A percentile compares a stretch with the other conserved stretches of the same genome.
Conservation (phyloP, 1,140 invertebrate genomes). For the Apocrypta bakeri region DNA sequence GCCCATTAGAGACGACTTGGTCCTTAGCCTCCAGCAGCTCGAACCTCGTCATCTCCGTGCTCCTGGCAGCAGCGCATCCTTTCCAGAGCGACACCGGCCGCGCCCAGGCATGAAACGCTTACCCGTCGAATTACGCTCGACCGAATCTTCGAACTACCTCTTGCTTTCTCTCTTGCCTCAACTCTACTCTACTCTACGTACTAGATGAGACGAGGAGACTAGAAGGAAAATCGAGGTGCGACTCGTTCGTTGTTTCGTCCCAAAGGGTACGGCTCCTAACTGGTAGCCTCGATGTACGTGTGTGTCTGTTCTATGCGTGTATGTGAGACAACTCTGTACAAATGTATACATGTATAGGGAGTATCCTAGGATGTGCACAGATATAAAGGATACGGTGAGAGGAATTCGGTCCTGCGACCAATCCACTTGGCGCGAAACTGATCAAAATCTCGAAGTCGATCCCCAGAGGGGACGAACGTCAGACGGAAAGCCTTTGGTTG, state of each 20-base stretch:
- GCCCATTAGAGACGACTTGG: constrained; percentile 2
- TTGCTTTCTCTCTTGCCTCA: background rate
- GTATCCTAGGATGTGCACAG: too few species aligned
- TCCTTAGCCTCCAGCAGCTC: background rate
- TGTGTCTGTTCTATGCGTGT: too few species aligned
- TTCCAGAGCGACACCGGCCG: background rate
- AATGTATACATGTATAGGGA: too few species aligned
- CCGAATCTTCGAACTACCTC: background rate
- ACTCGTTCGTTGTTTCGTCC: background rate
- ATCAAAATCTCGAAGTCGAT: background rate
- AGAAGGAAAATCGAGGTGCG: background rate
- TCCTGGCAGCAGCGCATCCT: background rate
- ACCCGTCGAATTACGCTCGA: constrained; percentile 34
- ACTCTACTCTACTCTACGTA: background rate
- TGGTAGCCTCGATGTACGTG: background rate
- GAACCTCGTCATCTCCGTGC: background rate
- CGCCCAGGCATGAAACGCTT: background rate
- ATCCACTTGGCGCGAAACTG: background rate
- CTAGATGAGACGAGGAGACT: background rate
- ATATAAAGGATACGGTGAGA: too few species aligned
- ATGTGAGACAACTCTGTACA: too few species aligned
- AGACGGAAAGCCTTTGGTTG: background rate
- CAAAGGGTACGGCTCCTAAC: background rate
- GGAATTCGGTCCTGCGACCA: background rate
- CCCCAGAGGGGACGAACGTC: background rate